phyloP scores from a whole-genome alignment of 2,797 vertebrate genomes.

The Acanthis flammea region DNA sequence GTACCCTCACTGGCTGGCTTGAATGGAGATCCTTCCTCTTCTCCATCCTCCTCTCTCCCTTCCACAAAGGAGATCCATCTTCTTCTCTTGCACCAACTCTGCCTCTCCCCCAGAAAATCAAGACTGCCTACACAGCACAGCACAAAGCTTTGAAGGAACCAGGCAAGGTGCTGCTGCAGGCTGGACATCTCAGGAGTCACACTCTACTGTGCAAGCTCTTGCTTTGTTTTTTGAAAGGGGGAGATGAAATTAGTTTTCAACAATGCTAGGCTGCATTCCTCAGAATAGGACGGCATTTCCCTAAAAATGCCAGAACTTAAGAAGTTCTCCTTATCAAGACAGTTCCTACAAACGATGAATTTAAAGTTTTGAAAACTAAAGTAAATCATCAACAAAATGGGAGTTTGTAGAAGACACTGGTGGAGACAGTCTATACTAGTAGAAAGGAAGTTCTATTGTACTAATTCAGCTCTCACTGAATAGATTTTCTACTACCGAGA shows the following conservation, averaged over 20 bases:
- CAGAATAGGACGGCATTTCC: not conserved
- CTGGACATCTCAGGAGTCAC: not conserved
- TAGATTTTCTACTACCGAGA: not conserved
- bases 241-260: not conserved
- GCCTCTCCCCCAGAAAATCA: not conserved
- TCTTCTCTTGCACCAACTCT: not conserved
- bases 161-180: not conserved
- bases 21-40: not conserved
- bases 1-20: not conserved
- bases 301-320: not conserved
- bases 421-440: not conserved
- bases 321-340: not conserved
- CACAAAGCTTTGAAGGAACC: not conserved
- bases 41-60: not conserved
- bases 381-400: not conserved
- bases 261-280: not conserved
- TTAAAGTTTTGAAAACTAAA: not conserved
- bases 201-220: not conserved
- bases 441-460: not conserved
- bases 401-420: not conserved
- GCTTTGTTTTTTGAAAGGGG: not conserved
- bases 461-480: not conserved
- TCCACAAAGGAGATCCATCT: not conserved
- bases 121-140: not conserved
- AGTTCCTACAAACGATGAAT: not conserved